phyloP scores from a whole-genome alignment of 2,113 vertebrate species.

The Silurus glanis region DNA sequence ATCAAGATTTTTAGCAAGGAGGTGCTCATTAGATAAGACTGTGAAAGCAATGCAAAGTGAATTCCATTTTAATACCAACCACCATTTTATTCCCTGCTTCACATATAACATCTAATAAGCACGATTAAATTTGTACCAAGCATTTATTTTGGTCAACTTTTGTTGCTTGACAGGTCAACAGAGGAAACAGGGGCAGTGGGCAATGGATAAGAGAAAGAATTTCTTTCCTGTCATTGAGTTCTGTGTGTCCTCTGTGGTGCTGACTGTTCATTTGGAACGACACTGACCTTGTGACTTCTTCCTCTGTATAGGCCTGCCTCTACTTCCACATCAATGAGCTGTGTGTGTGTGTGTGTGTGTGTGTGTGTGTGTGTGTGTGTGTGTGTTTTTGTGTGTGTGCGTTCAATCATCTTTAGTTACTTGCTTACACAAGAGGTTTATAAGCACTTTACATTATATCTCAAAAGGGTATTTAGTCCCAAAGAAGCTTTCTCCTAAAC shows the following conservation, averaged over 20 bases:
- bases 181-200: neutral
- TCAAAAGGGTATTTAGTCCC: neutral
- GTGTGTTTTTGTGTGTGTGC: conserved; percentile 17
- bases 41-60: conserved; percentile 9
- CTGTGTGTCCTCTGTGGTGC: conserved; percentile 41
- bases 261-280: conserved; percentile 37
- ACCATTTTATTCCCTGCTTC: neutral
- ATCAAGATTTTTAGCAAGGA: neutral
- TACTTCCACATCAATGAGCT: conserved; percentile 27
- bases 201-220: neutral
- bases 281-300: conserved; percentile 45
- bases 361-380: conserved; percentile 32
- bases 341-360: conserved; percentile 35
- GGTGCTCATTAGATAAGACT: neutral
- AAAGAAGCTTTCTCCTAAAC: neutral
- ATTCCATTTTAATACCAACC: neutral
- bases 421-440: neutral
- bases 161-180: conserved; percentile 3
- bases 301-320: conserved; percentile 5
- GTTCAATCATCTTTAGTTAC: conserved; percentile 11
- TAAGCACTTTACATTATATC: neutral
- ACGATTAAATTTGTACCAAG: neutral
- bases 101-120: neutral
- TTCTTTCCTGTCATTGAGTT: conserved; percentile 21
- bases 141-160: neutral